Conservation (phyloP, 2,888 invertebrate species). For the Neoaliturus tenellus region DNA sequence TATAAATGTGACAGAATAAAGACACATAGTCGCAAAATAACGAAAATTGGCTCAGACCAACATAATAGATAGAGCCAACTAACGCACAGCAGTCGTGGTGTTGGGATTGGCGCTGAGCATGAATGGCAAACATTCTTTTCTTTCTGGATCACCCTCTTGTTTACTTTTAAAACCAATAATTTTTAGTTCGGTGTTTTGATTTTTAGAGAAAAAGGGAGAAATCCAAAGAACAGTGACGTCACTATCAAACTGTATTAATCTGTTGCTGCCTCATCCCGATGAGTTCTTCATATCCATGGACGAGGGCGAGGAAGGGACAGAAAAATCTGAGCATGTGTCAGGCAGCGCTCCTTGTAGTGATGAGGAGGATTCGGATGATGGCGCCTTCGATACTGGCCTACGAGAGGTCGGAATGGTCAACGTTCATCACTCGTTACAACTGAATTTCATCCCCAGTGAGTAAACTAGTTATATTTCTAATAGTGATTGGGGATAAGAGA, state of each 20-base stretch:
- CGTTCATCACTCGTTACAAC: conserved; percentile 51
- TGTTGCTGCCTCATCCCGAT: conserved; percentile 70
- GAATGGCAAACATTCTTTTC: neutral
- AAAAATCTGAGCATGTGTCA: neutral
- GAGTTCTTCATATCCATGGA: conserved; percentile 67
- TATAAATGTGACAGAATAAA: no score
- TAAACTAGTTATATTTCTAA: no score
- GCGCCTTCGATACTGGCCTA: conserved; percentile 52
- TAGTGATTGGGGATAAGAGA: no score
- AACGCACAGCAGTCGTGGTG: no score
- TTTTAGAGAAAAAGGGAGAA: conserved; percentile 68
- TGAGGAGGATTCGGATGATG: conserved; percentile 56
- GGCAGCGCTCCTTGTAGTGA: neutral
- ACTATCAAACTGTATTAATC: conserved; percentile 69
- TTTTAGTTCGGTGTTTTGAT: neutral
- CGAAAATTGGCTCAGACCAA: no score
- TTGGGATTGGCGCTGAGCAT: no score
- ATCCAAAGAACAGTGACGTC: conserved; percentile 68
- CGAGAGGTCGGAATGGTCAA: conserved; percentile 53
- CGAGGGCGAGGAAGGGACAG: conserved; percentile 5
- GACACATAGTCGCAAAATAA: no score
- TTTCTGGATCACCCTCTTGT: neutral
- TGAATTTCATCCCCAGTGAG: conserved; percentile 51
- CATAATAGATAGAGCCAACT: no score
- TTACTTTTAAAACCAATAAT: neutral